Evolutionary conservation across 2,888 invertebrate species (phyloP).

Genomic region (Embidobia sp.): DNA sequence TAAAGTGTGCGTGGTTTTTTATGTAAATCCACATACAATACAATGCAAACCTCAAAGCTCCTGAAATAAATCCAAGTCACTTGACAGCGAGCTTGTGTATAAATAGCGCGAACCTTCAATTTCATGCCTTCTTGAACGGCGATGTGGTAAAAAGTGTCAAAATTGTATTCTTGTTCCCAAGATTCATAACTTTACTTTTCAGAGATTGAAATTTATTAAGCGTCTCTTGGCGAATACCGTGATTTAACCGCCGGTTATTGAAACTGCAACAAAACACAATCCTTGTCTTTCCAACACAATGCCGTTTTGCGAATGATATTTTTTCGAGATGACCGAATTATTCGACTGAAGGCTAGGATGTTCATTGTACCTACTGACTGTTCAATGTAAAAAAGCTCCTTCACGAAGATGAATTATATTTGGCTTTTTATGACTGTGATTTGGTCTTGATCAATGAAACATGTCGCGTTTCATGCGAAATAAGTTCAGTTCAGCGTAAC

Average conservation of each 20-base stretch:
- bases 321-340: neutral
- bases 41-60: no score
- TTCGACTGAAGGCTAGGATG: no score
- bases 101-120: no score
- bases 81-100: no score
- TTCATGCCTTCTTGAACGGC: no score
- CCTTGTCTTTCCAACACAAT: conserved; percentile 2
- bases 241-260: neutral
- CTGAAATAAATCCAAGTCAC: no score
- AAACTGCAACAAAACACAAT: conserved; percentile 15
- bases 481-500: no score
- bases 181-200: neutral
- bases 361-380: neutral
- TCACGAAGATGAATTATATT: conserved; percentile 11
- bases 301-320: conserved; percentile 1
- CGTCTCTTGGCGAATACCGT: neutral
- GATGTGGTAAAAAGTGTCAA: no score
- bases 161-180: no score
- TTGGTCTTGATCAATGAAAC: no score
- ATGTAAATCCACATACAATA: conserved; percentile 1
- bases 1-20: conserved; percentile 3
- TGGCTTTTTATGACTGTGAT: conserved; percentile 25
- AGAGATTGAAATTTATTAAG: conserved; percentile 8
- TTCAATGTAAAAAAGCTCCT: neutral
- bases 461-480: no score